Percentiles rank a stretch among this genome's conserved stretches.
phyloP scores from a whole-genome alignment of 2,113 vertebrate species.

The Clupea harengus region DNA sequence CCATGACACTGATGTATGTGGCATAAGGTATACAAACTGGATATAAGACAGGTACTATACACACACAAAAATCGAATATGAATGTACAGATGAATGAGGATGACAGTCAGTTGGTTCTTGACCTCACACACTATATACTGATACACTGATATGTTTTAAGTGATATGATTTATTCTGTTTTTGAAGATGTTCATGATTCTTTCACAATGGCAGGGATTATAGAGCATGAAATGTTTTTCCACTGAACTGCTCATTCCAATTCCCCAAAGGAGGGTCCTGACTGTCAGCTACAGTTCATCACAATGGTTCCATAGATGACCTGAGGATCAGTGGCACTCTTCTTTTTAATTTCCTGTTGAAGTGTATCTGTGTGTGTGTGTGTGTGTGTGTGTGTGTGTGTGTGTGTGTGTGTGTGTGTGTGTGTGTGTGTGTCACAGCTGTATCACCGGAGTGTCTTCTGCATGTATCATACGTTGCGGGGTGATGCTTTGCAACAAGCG shows the following conservation, averaged over 20 bases:
- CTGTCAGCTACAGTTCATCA: background rate
- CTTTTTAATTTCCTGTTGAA: slow-evolving; percentile 11
- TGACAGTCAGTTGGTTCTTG: too few species aligned
- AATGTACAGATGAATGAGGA: too few species aligned
- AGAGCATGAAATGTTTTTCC: too few species aligned
- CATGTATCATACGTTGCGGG: slow-evolving; percentile 78
- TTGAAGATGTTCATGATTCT: background rate
- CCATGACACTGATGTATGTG: too few species aligned
- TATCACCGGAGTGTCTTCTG: background rate
- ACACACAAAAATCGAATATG: too few species aligned
- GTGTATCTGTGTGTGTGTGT: background rate
- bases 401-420: slow-evolving; percentile 1
- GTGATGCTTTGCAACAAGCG: slow-evolving; percentile 91
- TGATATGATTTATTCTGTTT: background rate
- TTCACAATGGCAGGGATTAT: background rate
- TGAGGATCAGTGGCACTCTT: background rate
- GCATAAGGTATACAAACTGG: too few species aligned
- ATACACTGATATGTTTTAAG: background rate
- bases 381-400: background rate
- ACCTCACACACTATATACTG: too few species aligned
- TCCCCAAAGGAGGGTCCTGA: background rate
- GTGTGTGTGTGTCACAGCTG: slow-evolving; percentile 63
- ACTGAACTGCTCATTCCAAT: background rate
- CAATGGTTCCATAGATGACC: background rate
- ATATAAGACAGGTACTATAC: too few species aligned